Conservation (phyloP, 2,113 vertebrate genomes). For the Hippocampus comes region DNA sequence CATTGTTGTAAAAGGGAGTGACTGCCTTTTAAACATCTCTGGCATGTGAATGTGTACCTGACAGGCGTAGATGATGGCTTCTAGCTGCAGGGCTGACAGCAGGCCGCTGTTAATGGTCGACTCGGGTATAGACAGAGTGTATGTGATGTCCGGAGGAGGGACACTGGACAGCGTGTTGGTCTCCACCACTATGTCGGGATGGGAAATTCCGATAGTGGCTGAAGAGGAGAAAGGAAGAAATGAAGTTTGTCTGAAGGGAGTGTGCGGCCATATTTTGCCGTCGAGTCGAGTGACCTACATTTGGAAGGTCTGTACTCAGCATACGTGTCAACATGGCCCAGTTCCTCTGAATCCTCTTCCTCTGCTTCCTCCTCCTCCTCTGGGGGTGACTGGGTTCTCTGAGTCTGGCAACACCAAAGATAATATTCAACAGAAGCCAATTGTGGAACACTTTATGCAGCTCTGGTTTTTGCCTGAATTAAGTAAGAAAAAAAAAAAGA, state of each 20-base stretch:
- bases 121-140: constrained; percentile 81
- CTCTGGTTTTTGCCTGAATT: constrained; percentile 9
- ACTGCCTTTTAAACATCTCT: background rate
- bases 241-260: background rate
- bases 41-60: constrained; percentile 74
- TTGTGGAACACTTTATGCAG: background rate
- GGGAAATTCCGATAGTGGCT: constrained; percentile 92
- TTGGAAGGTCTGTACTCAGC: constrained; percentile 94
- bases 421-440: background rate
- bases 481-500: constrained; percentile 18
- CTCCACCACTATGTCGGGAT: constrained; percentile 95
- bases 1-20: background rate
- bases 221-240: constrained; percentile 5
- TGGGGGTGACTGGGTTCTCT: constrained; percentile 71
- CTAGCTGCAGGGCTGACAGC: constrained; percentile 93
- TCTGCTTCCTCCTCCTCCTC: constrained; percentile 93
- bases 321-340: constrained; percentile 94
- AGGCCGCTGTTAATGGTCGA: constrained; percentile 69
- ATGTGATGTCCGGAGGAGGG: constrained; percentile 92
- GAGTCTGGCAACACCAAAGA: constrained; percentile 36
- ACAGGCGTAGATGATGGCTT: constrained; percentile 94
- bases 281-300: constrained; percentile 71
- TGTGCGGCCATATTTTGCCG: background rate
- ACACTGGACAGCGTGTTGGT: constrained; percentile 96
- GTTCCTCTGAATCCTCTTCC: constrained; percentile 88